A percentile compares a stretch with the other conserved stretches of the same genome.
phyloP scores from a whole-genome alignment of 2,888 invertebrate genomes.

The Neoitamus cyanurus region DNA sequence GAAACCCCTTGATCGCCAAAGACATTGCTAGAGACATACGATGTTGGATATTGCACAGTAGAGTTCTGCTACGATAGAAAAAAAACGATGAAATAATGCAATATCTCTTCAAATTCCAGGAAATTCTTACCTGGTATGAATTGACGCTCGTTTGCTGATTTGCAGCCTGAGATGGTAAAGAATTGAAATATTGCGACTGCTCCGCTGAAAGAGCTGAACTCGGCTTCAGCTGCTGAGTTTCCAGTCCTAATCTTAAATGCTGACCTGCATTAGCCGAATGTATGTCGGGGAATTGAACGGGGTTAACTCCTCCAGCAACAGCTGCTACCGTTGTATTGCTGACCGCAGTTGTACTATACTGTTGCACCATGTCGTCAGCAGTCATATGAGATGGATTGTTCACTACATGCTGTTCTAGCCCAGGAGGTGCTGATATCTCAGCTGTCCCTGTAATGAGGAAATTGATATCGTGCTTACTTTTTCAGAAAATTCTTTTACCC shows the following conservation, averaged over 20 bases:
- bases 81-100: background rate
- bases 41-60: constrained; percentile 62
- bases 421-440: constrained; percentile 66
- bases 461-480: background rate
- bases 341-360: constrained; percentile 59
- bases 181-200: constrained; percentile 74
- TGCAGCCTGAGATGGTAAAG: constrained; percentile 63
- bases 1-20: constrained; percentile 60
- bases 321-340: constrained; percentile 59
- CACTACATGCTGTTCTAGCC: constrained; percentile 66
- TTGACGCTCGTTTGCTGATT: constrained; percentile 50
- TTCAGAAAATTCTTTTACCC: constrained; percentile 52
- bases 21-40: constrained; percentile 61
- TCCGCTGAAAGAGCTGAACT: constrained; percentile 71
- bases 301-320: constrained; percentile 55
- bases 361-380: constrained; percentile 59
- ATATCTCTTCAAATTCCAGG: background rate
- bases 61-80: constrained; percentile 54
- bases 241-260: constrained; percentile 56
- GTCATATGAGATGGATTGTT: constrained; percentile 60
- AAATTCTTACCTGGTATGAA: constrained; percentile 49
- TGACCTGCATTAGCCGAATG: constrained; percentile 62
- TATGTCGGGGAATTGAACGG: constrained; percentile 61
- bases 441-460: constrained; percentile 15
- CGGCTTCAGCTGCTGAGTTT: constrained; percentile 70